Conservation (phyloP, 2,797 vertebrate species). For the Anisognathus igniventris region DNA sequence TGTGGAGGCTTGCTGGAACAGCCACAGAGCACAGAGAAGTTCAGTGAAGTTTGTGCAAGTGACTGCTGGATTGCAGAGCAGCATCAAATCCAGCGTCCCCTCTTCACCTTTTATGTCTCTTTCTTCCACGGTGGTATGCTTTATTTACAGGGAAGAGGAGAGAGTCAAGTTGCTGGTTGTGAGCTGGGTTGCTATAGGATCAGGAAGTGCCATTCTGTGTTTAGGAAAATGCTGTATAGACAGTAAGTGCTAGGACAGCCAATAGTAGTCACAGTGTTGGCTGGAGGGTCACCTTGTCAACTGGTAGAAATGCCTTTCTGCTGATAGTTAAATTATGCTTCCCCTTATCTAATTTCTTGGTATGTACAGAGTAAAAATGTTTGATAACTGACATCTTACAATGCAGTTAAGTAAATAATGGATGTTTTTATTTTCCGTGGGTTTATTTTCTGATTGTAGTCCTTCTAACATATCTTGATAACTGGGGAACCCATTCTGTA, state of each 20-base stretch:
- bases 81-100: neutral
- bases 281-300: neutral
- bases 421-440: neutral
- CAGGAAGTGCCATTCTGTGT: neutral
- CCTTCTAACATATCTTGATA: neutral
- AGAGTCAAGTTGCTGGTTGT: neutral
- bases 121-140: neutral
- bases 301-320: neutral
- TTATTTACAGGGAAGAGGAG: neutral
- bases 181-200: neutral
- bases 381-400: neutral
- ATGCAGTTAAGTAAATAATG: neutral
- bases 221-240: neutral
- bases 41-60: neutral
- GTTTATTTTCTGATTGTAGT: neutral
- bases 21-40: neutral
- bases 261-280: neutral
- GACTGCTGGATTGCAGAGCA: neutral
- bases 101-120: neutral
- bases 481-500: neutral
- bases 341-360: neutral
- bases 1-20: accelerated
- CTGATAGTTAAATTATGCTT: neutral
- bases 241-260: neutral
- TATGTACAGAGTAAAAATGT: neutral